Conservation (phyloP, 2,113 vertebrate genomes). For the Uropsilus gracilis region DNA sequence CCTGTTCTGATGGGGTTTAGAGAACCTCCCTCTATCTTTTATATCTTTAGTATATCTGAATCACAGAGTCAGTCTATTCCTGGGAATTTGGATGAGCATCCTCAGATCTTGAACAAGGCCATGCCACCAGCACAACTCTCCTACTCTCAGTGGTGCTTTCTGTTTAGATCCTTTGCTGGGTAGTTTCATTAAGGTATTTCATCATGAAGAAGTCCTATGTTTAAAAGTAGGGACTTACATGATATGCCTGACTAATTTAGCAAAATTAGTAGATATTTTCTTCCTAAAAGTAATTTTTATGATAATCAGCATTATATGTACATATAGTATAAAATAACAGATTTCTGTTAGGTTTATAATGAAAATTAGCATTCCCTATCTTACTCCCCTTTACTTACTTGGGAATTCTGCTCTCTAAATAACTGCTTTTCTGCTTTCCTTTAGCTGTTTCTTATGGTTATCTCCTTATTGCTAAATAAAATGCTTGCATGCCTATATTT, state of each 20-base stretch:
- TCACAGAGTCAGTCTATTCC: neutral
- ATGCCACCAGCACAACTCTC: neutral
- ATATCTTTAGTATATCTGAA: neutral
- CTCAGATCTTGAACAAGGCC: neutral
- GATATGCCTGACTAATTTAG: slow-evolving; percentile 17
- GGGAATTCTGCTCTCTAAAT: neutral
- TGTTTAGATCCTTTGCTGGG: neutral
- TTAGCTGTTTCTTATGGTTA: neutral
- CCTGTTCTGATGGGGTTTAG: neutral
- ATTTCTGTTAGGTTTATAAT: neutral
- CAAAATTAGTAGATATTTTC: neutral
- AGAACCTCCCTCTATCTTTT: too few species aligned
- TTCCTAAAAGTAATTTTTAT: slow-evolving; percentile 1
- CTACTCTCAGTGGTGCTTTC: neutral
- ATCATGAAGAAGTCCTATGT: neutral
- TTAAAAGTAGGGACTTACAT: neutral
- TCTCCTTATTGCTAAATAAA: slow-evolving; percentile 4
- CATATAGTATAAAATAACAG: neutral
- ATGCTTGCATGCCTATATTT: neutral
- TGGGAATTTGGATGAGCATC: neutral
- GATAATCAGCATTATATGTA: neutral
- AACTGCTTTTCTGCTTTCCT: neutral
- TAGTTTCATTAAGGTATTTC: neutral
- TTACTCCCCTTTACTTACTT: neutral
- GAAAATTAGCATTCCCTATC: neutral